Base-by-base conservation (phyloP, 2,797 vertebrate genomes). In the Artibeus jamaicensis region DNA sequence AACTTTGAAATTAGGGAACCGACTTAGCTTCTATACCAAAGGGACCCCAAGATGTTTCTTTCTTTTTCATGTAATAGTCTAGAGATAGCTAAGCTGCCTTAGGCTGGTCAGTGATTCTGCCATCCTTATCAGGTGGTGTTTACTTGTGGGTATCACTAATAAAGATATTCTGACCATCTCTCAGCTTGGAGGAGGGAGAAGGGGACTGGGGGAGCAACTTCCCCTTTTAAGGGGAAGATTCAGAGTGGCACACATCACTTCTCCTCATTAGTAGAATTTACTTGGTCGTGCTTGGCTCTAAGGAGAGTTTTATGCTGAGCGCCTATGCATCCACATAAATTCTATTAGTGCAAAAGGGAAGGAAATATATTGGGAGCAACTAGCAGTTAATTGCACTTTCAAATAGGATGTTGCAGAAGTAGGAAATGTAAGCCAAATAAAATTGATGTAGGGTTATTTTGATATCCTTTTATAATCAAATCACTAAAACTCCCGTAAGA, bases 401-500 rank as follows among this genome's bases (percentile, higher is more conserved):
- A 95, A 46, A n/a, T 62, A 32, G 26, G 21, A 46, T 90, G 32
- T 59, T 79, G n/a, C 78, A 24, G 29, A 5, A 73, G 34, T 89
- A 77, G 6, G 37, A 96, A 97, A 81, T 79, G 59, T 18, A 89
- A 73, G 5, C 5, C 57, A 65, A 91, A 32, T 94, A 26, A 85
- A 71, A 57, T 26, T 21, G 16, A 34, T 71, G 12, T 22, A 78
- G 18, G 22, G 9, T 90, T 84, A 78, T 48, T 95, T 91, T 86
- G 39, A 86, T 87, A 70, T 4, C 14, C 15, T 57, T 62, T 73
- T 70, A 92, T 15, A 89, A 88, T 29, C 16, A 74, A 82, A 29
- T 24, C 8, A 11, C 83, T 91, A 86, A 95, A 88, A 96, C 93
- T 96, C 34, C 68, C 57, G 12, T 93, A 74, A 62, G 46, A 62